These are phyloP conservation scores for Lasioglossum villosulum DNA, from an alignment of 2,888 invertebrate genomes.

Conservation along the genomic window DNA sequence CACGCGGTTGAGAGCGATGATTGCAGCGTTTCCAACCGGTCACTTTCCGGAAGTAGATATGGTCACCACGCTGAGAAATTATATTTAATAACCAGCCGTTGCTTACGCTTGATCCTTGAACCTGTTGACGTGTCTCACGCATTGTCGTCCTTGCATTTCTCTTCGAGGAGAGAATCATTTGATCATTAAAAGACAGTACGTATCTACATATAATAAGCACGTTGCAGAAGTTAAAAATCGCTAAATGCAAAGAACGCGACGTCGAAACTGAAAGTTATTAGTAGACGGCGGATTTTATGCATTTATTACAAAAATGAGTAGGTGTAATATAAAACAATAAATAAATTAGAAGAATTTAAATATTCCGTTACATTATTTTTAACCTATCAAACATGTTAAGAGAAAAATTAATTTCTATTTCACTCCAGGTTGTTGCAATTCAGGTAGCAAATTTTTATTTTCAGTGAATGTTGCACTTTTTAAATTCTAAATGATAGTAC, in stretches of 20 bases:
- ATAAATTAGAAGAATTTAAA: too few species aligned
- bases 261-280: background rate
- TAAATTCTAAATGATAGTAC: too few species aligned
- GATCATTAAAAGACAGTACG: background rate
- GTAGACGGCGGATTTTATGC: too few species aligned
- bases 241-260: background rate
- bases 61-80: slow-evolving; percentile 25
- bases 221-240: background rate
- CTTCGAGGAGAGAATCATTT: background rate
- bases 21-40: slow-evolving; percentile 7
- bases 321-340: too few species aligned
- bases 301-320: background rate
- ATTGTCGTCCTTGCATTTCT: background rate
- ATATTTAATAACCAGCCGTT: slow-evolving; percentile 28
- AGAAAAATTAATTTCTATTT: too few species aligned
- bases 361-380: too few species aligned
- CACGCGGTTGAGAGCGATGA: slow-evolving; percentile 30
- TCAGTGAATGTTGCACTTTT: too few species aligned
- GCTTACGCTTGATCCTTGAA: slow-evolving; percentile 38
- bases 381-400: too few species aligned
- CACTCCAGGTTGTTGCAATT: too few species aligned
- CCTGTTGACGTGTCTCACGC: background rate
- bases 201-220: background rate
- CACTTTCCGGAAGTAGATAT: slow-evolving; percentile 34
- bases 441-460: too few species aligned